A percentile compares a stretch with the other conserved stretches of the same genome.
Conservation (phyloP, 2,113 vertebrate species). For the Grantiella picta region DNA sequence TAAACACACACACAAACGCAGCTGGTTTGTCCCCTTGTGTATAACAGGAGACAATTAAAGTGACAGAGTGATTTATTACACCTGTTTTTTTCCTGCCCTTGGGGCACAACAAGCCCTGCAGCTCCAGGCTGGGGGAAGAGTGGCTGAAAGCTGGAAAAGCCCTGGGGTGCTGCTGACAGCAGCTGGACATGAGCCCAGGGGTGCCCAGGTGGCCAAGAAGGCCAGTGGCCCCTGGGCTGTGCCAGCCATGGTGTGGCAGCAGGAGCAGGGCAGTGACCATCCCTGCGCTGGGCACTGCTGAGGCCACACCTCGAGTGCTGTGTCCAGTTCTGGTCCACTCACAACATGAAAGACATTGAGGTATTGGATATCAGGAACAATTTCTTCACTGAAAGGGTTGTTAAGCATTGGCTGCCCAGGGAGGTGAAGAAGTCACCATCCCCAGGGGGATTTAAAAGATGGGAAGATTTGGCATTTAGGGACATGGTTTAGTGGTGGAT, state of each 20-base stretch:
- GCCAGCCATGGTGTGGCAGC: not conserved
- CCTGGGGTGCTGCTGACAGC: not conserved
- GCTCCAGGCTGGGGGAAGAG: not conserved
- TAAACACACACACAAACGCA: not conserved
- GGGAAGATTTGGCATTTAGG: not conserved
- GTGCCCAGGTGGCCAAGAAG: not conserved
- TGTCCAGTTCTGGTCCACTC: not conserved
- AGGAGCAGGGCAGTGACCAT: not conserved
- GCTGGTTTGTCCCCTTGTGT: not conserved
- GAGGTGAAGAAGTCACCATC: not conserved
- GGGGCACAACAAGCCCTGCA: not conserved
- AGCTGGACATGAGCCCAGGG: not conserved
- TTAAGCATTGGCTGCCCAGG: not conserved
- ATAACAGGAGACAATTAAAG: not conserved
- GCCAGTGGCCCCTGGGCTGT: not conserved
- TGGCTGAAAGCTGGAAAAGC: not conserved
- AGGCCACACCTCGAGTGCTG: fast-evolving
- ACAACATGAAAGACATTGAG: not conserved
- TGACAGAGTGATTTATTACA: not conserved
- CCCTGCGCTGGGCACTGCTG: not conserved
- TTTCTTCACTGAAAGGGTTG: not conserved
- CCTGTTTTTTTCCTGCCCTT: not conserved
- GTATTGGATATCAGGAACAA: not conserved
- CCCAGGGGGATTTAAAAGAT: not conserved
- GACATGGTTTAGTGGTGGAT: not conserved